Base-by-base conservation (phyloP, 2,113 vertebrate genomes). In the Ochotona princeps region DNA sequence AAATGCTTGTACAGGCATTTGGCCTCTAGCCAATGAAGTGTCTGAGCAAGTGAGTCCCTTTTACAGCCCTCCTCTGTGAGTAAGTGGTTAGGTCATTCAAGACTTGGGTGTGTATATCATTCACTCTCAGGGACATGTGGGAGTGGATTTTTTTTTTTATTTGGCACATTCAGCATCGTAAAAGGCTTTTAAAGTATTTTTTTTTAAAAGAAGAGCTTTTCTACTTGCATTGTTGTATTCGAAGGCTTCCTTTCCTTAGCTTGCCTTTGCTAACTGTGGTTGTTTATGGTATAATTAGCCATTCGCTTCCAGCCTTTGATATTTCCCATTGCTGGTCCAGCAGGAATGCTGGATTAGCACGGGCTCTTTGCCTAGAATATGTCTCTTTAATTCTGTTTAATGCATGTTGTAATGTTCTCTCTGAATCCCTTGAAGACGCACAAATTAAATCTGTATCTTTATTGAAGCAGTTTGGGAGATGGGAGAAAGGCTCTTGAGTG, bases 361-460 rank as follows among this genome's bases (percentile, higher is more conserved):
- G 35, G 44, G 44, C 78, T 51, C 84, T 93, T 65, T 74, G 74
- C 81, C 7, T 35, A 67, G 75, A 78, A 44, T 61, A 32, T 83
- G 79, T 87, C 76, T 89, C 84, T 83, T 65, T 83, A 51, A 83
- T 84, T 87, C 76, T 89, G 81, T 83, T 65, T 83, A 51, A 83
- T 84, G 38, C 25, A 65, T 49, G 9, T 7, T 61, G 14, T 67
- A 44, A 54, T 10, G 84, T 92, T 91, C 35, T 75, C 60, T 95
- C 70, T 70, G 35, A 87, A 57, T 85, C 82, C 83, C 88, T 38
- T 90, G 28, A 80, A 65, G 78, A 83, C 32, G 54, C 17, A 26
- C 51, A 82, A 74, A 81, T 78, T 83, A 73, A 84, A 51, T 84
- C 67, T 78, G 32, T 65, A 51, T 84, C 87, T 94, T 91, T 87